Percentiles rank a stretch among this genome's conserved stretches.
These are phyloP conservation scores for Dryoscopus gambensis DNA, from an alignment of 2,113 vertebrate species.

Conservation along the genomic window DNA sequence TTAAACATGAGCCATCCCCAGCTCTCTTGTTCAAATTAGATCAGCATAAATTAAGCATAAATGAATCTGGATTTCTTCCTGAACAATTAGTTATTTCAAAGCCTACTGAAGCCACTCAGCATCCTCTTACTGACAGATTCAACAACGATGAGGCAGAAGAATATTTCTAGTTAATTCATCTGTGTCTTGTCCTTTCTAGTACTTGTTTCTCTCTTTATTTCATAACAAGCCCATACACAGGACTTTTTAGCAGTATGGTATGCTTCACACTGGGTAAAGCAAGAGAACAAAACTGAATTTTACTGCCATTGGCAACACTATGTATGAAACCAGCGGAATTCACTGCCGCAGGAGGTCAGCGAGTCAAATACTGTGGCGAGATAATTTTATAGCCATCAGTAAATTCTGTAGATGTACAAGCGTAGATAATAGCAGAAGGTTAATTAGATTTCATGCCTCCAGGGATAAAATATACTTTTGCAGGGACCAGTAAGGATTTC, in stretches of 20 bases:
- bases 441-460: constrained; percentile 64
- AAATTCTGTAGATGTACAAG: constrained; percentile 58
- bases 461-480: constrained; percentile 35
- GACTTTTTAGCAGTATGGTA: background rate
- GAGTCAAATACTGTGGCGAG: constrained; percentile 51
- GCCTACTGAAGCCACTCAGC: background rate
- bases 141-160: background rate
- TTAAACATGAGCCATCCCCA: background rate
- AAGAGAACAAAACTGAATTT: background rate
- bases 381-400: constrained; percentile 66
- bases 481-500: constrained; percentile 1
- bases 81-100: background rate
- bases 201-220: background rate
- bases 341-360: background rate
- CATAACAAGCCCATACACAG: background rate
- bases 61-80: constrained; percentile 4
- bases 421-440: constrained; percentile 56
- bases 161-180: background rate
- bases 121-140: background rate
- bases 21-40: background rate
- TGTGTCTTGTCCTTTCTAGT: background rate
- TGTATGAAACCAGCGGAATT: constrained; percentile 5
- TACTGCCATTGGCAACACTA: background rate
- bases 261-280: background rate
- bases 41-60: background rate